Base-by-base conservation (phyloP, 2,888 invertebrate genomes). In the Petrolisthes cinctipes region DNA sequence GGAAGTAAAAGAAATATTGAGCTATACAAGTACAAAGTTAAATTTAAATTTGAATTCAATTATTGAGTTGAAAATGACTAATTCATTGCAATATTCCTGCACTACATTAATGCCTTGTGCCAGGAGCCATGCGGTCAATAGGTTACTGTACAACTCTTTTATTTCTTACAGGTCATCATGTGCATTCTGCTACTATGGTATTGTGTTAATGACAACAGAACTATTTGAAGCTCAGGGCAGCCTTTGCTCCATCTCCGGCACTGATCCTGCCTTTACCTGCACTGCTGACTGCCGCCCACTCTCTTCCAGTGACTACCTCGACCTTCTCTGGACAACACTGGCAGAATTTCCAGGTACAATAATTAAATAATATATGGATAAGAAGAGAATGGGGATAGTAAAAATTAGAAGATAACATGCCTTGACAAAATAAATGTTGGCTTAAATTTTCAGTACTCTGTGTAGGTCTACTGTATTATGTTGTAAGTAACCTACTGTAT, bases 171-270 rank as follows among this genome's bases (percentile, higher is more conserved):
- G 97, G 97, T 96, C 97, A 95, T 95, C 96, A 0, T 97, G 97
- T 93, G 97, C 98, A 0, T 98, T 98, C 93, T 97, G 97, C 92
- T 98, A 98, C 93, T 98, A 98, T 92, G 98, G 98, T 0, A 94
- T 98, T 68, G 98, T 98, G 7, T 93, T 98, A 86, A 97, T 98
- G 96, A 98, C 98, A 0, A 98, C 98, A 0, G 98, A 98, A 92
- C 93, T 98, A 85, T 97, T 98, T 93, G 96, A 96, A 92, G 95
- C 95, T 51, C 81, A 88, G 66, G 90, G 89, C 20, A 88, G 89
- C 14, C 85, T 91, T 5, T 90, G 90, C 76, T 71, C 85, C 11
- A 54, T 83, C 20, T 83, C 86, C 5, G 89, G 86, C 14, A 83
- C 75, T 14, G 91, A 91, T 1, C 90, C 90, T 91, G 78, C 83